These are phyloP conservation scores for Phalacrocorax brasilianus DNA, from an alignment of 2,113 vertebrate genomes.

Conservation along the genomic window DNA sequence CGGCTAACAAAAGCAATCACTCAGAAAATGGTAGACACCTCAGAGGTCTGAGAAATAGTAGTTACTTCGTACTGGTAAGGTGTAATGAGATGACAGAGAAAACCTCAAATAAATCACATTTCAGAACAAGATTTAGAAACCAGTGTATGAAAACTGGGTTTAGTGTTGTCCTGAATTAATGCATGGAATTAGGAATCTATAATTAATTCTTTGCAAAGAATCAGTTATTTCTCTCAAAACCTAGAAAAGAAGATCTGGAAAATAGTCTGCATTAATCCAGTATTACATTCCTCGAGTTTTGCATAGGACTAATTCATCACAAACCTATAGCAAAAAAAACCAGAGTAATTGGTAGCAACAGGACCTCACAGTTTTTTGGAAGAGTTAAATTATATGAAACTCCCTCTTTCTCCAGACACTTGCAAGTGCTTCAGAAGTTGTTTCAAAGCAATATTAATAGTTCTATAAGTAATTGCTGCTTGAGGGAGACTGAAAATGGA, in stretches of 20 bases:
- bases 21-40: not conserved
- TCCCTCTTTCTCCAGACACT: not conserved
- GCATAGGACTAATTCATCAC: not conserved
- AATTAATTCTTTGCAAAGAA: not conserved
- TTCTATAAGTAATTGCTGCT: constrained; percentile 22
- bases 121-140: not conserved
- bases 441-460: constrained; percentile 55
- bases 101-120: not conserved
- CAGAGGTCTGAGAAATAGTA: not conserved
- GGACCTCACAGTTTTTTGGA: not conserved
- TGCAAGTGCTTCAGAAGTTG: constrained; percentile 7
- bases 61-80: not conserved
- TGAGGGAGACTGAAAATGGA: constrained; percentile 26
- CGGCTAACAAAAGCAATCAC: not conserved
- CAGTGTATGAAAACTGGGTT: not conserved
- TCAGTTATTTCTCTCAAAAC: not conserved
- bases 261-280: not conserved
- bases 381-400: not conserved
- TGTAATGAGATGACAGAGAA: not conserved
- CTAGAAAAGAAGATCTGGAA: not conserved
- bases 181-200: not conserved
- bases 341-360: not conserved
- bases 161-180: not conserved
- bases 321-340: not conserved
- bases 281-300: not conserved